Percentiles rank a stretch among this genome's conserved stretches.
Conservation (phyloP, 2,888 invertebrate species). For the Drosophila kambysellisi region DNA sequence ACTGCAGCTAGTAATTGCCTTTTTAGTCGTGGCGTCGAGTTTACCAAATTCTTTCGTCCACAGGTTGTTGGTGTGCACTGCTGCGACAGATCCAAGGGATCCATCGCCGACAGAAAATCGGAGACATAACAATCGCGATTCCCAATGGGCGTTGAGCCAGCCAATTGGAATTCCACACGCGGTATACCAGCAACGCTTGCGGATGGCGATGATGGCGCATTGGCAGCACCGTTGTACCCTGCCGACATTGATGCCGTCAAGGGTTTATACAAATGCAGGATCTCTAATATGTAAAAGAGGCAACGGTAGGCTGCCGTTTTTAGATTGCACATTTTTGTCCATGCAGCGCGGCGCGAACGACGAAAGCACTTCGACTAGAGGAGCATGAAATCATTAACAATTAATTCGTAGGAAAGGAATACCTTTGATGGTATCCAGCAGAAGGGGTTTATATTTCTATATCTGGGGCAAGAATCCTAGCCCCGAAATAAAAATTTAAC, state of each 20-base stretch:
- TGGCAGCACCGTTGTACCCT: conserved; percentile 4
- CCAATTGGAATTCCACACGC: conserved; percentile 51
- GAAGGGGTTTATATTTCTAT: neutral
- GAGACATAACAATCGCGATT: conserved; percentile 59
- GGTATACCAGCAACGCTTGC: conserved; percentile 37
- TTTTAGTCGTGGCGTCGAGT: conserved; percentile 83
- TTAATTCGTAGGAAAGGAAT: neutral
- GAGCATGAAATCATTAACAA: neutral
- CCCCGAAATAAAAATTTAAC: neutral
- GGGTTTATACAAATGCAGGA: conserved; percentile 74
- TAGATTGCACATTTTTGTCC: conserved; percentile 84
- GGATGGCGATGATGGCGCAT: conserved; percentile 48
- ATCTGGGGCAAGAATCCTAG: neutral
- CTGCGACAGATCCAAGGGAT: conserved; percentile 72
- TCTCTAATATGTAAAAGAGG: conserved; percentile 70
- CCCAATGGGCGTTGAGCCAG: conserved; percentile 73
- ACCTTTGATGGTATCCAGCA: neutral
- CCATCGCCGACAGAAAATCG: conserved; percentile 62
- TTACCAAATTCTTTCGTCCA: conserved; percentile 72
- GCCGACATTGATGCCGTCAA: conserved; percentile 27
- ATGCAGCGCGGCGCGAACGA: conserved; percentile 78
- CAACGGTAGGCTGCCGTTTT: conserved; percentile 74
- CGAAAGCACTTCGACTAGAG: conserved; percentile 81
- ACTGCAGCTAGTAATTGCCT: conserved; percentile 57
- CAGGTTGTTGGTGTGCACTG: conserved; percentile 73